Conservation (phyloP, 2,113 vertebrate species). For the Blennius ocellaris region DNA sequence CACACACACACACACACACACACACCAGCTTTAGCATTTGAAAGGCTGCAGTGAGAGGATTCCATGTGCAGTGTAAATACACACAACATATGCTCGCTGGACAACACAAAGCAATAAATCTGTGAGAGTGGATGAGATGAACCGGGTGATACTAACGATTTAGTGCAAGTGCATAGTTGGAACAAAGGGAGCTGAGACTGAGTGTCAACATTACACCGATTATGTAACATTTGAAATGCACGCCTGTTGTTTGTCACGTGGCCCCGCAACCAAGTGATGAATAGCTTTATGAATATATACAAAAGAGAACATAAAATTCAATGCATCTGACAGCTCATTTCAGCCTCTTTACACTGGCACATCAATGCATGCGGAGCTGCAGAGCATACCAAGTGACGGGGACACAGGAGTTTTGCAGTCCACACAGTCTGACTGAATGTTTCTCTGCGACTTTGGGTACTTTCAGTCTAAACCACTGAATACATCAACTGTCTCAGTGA, state of each 20-base stretch:
- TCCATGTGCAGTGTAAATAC: conserved; percentile 30
- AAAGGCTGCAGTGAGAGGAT: conserved; percentile 55
- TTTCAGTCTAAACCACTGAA: conserved; percentile 25
- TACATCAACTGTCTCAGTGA: conserved; percentile 7
- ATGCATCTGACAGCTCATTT: background rate
- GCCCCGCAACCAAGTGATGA: background rate
- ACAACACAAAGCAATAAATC: conserved; percentile 39
- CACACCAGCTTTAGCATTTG: conserved; percentile 5
- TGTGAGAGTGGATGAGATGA: conserved; percentile 6
- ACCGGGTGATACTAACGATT: conserved; percentile 3
- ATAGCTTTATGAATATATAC: background rate
- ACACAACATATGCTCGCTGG: conserved; percentile 26
- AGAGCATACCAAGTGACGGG: background rate
- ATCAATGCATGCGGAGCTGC: background rate
- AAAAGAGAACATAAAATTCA: background rate
- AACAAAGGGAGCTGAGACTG: background rate
- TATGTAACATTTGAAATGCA: background rate
- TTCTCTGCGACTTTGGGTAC: conserved; percentile 34
- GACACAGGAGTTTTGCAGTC: conserved; percentile 20
- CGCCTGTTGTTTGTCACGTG: no score
- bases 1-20: background rate
- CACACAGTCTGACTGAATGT: conserved; percentile 38
- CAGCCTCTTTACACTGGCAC: background rate
- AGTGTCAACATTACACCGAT: background rate
- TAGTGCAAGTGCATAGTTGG: conserved; percentile 6